A percentile compares a stretch with the other conserved stretches of the same genome.
Conservation (phyloP, 2,113 vertebrate species). For the Rhizomys pruinosus region DNA sequence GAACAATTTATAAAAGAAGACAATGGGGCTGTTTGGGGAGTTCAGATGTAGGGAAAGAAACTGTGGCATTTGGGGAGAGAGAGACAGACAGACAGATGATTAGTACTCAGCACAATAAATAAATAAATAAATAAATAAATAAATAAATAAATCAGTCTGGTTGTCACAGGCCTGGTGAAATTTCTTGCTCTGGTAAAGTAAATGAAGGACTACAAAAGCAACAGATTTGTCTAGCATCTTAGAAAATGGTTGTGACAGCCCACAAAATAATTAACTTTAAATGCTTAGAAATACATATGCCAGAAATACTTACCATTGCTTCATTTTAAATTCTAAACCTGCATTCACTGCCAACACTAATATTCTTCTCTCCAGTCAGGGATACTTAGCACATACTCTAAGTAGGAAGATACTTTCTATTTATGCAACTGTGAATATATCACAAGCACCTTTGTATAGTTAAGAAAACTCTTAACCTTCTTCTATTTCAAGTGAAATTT, state of each 20-base stretch:
- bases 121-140: background rate
- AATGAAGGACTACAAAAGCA: background rate
- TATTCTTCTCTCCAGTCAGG: background rate
- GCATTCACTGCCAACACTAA: background rate
- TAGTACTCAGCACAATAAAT: background rate
- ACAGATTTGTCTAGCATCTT: background rate
- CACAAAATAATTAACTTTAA: background rate
- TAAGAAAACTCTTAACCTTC: slow-evolving; percentile 11
- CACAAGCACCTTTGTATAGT: background rate
- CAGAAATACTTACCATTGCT: background rate
- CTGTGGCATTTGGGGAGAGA: background rate
- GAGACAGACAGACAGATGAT: background rate
- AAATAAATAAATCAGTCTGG: background rate
- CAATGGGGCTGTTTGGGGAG: background rate
- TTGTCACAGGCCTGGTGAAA: background rate
- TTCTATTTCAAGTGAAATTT: slow-evolving; percentile 24
- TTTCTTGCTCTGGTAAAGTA: background rate
- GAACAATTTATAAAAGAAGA: background rate
- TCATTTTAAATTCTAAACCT: slow-evolving; percentile 12
- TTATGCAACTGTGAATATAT: background rate
- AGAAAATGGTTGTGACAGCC: background rate
- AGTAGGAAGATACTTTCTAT: background rate
- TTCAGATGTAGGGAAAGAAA: too few species aligned
- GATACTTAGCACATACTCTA: background rate
- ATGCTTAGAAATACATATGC: background rate